Conservation (phyloP, 1,140 invertebrate genomes). For the Achatina immaculata region DNA sequence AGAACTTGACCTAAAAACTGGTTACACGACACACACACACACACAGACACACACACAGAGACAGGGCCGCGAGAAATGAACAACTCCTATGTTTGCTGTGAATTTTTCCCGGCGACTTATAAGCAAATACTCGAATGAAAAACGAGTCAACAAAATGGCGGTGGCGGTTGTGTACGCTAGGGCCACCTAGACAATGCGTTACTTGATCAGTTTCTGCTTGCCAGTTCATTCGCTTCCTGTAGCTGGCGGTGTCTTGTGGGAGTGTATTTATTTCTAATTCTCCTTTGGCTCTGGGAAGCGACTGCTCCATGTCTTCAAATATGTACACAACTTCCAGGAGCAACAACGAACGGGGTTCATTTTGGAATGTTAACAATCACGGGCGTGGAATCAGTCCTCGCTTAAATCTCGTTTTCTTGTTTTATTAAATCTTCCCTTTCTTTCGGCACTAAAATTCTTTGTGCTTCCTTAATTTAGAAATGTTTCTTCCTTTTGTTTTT, state of each 20-base stretch:
- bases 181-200: constrained; percentile 28
- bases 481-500: no score
- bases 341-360: not conserved
- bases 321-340: not conserved
- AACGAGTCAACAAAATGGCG: constrained; percentile 34
- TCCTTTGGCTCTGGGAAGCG: not conserved
- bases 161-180: constrained; percentile 22
- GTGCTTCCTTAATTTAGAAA: no score
- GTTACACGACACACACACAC: not conserved
- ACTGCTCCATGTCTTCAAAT: not conserved
- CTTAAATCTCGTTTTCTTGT: no score
- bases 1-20: not conserved
- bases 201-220: constrained; percentile 31
- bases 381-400: no score
- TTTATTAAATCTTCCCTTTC: no score
- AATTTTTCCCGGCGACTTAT: constrained; percentile 23
- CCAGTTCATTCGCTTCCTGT: constrained; percentile 12
- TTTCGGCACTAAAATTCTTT: no score
- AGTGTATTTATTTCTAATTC: constrained; percentile 24
- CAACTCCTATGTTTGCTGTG: constrained; percentile 9
- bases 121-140: constrained; percentile 25
- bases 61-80: not conserved
- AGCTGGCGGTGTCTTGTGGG: not conserved
- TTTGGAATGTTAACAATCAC: not conserved
- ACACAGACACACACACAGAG: not conserved